Evolutionary conservation across 2,113 vertebrate species (phyloP), one percentile per base, ranked within the genome.

Genomic region (Oriolus oriolus): DNA sequence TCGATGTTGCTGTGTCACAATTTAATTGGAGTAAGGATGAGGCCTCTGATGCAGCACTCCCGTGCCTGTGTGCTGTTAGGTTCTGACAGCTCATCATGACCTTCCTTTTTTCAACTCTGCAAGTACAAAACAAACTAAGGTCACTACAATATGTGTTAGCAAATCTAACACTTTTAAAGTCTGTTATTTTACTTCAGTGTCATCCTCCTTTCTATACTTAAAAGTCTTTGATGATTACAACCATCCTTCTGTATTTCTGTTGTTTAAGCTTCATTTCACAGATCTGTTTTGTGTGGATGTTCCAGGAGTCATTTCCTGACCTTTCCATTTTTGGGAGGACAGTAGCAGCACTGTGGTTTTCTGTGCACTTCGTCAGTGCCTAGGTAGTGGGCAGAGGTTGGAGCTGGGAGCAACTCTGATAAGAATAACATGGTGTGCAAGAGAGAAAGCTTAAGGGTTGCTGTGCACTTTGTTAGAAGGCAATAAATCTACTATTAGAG

Each of bases 11-110:
- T 74, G 44, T 95, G 93, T 93, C 84, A 91, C 53, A 75, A 37
- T 70, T 92, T 95, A 92, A 87, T 81, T 96, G 89, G 73, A 92
- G 37, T 79, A 57, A 76, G 61, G 87, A 57, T 85, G 59, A 88
- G 68, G 68, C 60, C 49, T 80, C 42, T 4, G 22, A 66, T 77
- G 78, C 71, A 73, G 39, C 65, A 30, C 26, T 88, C 63, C 16
- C 0, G 0, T 77, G 90, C 56, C 64, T 75, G 22, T 63, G 35
- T 82, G 69, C 31, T 83, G 9, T 81, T 74, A n/a, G 65, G 12
- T 84, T 80, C 79, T 95, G 76, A 71, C 76, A 86, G 75, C 52
- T 84, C 63, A 78, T 80, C 20, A 5, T 63, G 41, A 75, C 47
- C 89, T 95, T 91, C 52, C 22, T 42, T 89, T 89, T 84, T 94